Evolutionary conservation across 2,888 invertebrate genomes (phyloP), one percentile per base, ranked within the genome.

Genomic region (Caenorhabditis virilis): DNA sequence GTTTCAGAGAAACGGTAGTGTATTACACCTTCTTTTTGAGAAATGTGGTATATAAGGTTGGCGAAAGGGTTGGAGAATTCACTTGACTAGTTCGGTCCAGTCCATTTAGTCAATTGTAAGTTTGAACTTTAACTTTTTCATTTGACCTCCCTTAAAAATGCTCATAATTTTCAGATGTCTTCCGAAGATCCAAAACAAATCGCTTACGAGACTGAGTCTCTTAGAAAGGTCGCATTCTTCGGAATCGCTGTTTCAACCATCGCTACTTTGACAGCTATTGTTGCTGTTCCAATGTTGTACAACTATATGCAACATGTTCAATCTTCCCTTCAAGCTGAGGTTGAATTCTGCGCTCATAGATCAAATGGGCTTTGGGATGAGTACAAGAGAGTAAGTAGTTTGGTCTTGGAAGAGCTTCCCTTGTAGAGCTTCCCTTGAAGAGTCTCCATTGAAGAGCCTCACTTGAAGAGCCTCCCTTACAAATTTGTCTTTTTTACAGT

Each of bases 241-340:
- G 76, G 76, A 67, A 69, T 76, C 45, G 72, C 74, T 57, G 63
- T 76, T 46, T 74, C 73, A 35, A 76, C 76, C 52, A 70, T 76
- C 20, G 74, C 76, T 42, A 76, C 73, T 18, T 41, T 74, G 56
- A 71, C 74, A 25, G 74, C 74, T 41, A 72, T 76, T 52, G 57
- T 76, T 46, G 73, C 71, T 42, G 72, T 76, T 16, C 76, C 76
- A 38, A 72, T 76, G 74, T 57, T 76, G 39, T 76, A 74, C 69
- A 74, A 76, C 69, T 76, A 76, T 65, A 68, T 75, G 69, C 76
- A 76, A 61, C 65, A 67, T 58, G 72, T 76, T 33, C 76, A 76
- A 57, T 71, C 73, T 16, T 69, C 71, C 26, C 69, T 76, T 35
- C 69, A 76, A 48, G 63, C 69, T 36, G 74, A 76, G 47, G 71